These are phyloP conservation scores for Paramacrobiotus metropolitanus DNA, from an alignment of 1,140 invertebrate genomes.

Conservation along the genomic window DNA sequence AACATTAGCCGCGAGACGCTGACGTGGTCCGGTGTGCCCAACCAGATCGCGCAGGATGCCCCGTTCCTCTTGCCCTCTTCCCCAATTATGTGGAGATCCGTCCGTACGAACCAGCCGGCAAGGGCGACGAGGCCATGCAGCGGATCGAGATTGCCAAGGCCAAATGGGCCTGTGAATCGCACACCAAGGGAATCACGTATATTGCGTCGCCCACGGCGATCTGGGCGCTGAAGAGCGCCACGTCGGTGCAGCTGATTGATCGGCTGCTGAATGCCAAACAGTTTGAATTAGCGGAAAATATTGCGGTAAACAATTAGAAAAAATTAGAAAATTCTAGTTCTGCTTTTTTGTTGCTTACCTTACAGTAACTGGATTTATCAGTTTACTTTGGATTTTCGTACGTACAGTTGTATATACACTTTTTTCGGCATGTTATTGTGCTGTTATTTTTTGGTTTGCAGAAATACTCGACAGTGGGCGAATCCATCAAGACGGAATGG, in stretches of 20 bases:
- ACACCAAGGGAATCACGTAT: constrained; percentile 31
- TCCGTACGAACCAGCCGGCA: constrained; percentile 21
- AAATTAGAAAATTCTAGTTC: background rate
- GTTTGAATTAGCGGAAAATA: constrained; percentile 70
- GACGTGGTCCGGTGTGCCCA: constrained; percentile 56
- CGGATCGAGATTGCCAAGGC: background rate
- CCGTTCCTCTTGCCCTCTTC: constrained; percentile 65
- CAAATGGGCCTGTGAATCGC: background rate
- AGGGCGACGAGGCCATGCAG: background rate
- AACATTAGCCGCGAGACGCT: constrained; percentile 40
- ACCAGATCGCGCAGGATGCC: constrained; percentile 45
- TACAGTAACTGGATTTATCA: background rate
- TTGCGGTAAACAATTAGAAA: constrained; percentile 44
- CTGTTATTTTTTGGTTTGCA: constrained; percentile 38
- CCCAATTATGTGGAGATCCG: constrained; percentile 54
- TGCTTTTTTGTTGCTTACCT: constrained; percentile 4
- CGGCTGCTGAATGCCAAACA: constrained; percentile 60
- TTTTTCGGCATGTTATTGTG: constrained; percentile 17
- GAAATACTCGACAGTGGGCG: background rate
- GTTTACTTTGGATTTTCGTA: background rate
- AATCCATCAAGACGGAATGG: constrained; percentile 36
- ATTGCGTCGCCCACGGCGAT: constrained; percentile 59
- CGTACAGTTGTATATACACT: constrained; percentile 1
- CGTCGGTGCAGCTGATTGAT: constrained; percentile 52
- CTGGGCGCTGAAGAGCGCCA: constrained; percentile 54